Evolutionary conservation across 2,113 vertebrate species (phyloP), one percentile per base, ranked within the genome.

Genomic region (Eublepharis macularius): DNA sequence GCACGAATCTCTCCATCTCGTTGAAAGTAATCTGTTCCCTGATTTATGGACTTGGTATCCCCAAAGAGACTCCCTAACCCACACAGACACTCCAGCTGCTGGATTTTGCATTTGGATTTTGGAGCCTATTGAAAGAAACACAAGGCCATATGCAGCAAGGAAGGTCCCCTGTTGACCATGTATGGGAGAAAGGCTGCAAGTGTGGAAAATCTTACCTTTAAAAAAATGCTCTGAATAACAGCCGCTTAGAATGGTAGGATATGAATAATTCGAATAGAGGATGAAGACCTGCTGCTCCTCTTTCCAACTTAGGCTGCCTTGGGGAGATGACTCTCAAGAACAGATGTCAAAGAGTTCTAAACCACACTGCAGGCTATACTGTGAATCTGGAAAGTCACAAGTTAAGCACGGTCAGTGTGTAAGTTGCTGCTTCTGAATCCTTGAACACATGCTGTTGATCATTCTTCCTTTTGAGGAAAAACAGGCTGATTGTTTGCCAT

Each of bases 221-320:
- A 83, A 82, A 84, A 81, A 79, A 14, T 74, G 68, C 36, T 82
- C 41, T 45, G 57, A 49, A 49, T 86, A 63, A 79, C 14, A 26
- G 4, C 43, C 80, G 6, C 82, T 91, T 87, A 65, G 82, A 49
- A 29, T 57, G 69, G 82, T 0, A 84, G 41, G 85, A 70, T 51
- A 83, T 51, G 82, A 90, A 89, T 90, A 92, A 89, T 41, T 74
- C 11, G 45, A 34, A 60, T 13, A 26, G 21, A 86, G 85, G 4
- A 76, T 75, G 80, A 65, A 76, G 2, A 82, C 90, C 9, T 88
- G 32, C 11, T 12, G 45, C 82, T 81, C 82, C 84, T 90, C 6
- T 76, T 84, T 73, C 49, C 87, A 69, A 51, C 75, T 32, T 81
- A 80, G 75, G 84, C 85, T n/a, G 74, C 72, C 63, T 89, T 66